Conservation (phyloP, 2,113 vertebrate species). For the Spheniscus mendiculus region DNA sequence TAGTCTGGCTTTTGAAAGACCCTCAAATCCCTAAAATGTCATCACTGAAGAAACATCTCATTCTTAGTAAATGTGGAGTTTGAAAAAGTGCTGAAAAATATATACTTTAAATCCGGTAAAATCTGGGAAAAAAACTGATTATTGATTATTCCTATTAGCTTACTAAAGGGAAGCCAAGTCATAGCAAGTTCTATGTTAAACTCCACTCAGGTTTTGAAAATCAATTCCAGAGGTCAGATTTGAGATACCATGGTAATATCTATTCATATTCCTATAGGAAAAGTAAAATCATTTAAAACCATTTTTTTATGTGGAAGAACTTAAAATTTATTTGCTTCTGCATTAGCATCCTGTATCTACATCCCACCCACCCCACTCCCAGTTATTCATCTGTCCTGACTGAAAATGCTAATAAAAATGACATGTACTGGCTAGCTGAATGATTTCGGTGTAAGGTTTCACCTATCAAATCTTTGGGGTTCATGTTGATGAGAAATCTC, state of each 20-base stretch:
- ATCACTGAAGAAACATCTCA: not conserved
- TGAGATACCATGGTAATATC: not conserved
- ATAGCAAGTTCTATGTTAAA: not conserved
- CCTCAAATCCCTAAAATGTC: not conserved
- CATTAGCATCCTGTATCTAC: not conserved
- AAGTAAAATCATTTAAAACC: no score
- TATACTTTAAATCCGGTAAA: not conserved
- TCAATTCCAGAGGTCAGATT: not conserved
- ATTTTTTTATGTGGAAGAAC: not conserved
- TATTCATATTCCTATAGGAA: not conserved
- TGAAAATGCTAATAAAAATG: not conserved
- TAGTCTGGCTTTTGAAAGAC: not conserved
- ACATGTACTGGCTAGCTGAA: not conserved
- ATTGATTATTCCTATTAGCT: not conserved
- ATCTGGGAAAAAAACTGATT: not conserved
- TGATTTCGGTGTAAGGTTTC: not conserved
- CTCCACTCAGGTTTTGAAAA: not conserved
- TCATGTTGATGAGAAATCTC: not conserved
- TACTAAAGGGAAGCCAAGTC: not conserved
- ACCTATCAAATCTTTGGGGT: not conserved
- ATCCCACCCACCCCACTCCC: fast-evolving
- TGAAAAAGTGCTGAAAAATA: not conserved
- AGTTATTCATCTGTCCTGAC: not conserved
- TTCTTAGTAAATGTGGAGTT: not conserved
- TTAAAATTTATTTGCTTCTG: not conserved